phyloP scores from a whole-genome alignment of 2,113 vertebrate species.

The Tragelaphus buxtoni region DNA sequence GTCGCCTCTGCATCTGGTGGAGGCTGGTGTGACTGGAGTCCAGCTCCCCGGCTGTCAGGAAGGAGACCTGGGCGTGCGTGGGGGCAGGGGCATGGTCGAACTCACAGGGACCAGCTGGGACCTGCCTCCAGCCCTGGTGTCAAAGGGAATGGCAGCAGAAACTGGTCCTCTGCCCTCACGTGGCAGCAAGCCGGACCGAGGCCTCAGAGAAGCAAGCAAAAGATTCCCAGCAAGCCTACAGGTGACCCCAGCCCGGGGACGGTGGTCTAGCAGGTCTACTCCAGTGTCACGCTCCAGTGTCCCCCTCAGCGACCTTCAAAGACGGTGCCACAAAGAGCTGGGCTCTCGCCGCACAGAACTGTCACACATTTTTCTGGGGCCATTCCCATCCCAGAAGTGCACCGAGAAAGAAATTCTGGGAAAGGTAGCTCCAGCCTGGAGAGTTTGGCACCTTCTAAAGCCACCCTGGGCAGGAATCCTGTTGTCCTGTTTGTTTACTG shows the following conservation, averaged over 20 bases:
- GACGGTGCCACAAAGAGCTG: background rate
- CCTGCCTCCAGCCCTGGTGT: background rate
- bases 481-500: background rate
- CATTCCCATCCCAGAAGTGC: background rate
- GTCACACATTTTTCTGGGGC: background rate
- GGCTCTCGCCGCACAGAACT: background rate
- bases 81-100: rapidly evolving
- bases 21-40: background rate
- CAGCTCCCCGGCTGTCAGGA: background rate
- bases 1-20: background rate
- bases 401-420: background rate
- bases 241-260: background rate
- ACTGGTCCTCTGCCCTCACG: background rate
- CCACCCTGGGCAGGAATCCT: background rate
- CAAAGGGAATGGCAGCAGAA: background rate
- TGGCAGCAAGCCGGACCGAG: background rate
- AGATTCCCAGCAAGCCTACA: background rate
- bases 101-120: background rate
- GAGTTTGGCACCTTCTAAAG: background rate
- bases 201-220: background rate
- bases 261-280: background rate
- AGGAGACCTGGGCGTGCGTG: background rate
- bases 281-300: background rate
- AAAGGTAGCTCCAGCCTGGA: background rate
- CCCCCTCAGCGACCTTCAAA: background rate